A percentile compares a stretch with the other conserved stretches of the same genome.
Conservation (phyloP, 2,113 vertebrate species). For the Buteo buteo region DNA sequence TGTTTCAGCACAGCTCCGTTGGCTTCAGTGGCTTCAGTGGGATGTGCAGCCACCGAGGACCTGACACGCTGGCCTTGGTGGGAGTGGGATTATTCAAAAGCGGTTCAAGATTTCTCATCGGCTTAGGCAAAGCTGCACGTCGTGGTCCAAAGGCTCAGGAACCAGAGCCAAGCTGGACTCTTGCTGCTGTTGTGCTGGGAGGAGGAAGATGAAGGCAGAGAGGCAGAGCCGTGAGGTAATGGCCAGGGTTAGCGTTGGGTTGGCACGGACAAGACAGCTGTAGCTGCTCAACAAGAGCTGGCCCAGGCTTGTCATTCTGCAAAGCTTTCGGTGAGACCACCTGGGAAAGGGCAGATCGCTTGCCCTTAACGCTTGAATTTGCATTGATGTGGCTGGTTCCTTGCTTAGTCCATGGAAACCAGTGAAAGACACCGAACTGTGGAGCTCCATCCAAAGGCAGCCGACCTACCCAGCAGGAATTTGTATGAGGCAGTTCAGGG, state of each 20-base stretch:
- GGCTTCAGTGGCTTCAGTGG: neutral
- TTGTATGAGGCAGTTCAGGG: neutral
- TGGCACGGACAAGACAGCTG: neutral
- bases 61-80: neutral
- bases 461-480: neutral
- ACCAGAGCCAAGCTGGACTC: neutral
- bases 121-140: neutral
- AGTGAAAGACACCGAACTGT: neutral
- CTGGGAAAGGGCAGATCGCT: neutral
- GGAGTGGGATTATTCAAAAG: neutral
- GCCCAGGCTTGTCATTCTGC: neutral
- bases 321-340: neutral
- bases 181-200: neutral
- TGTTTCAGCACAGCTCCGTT: neutral
- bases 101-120: neutral
- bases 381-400: neutral
- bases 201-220: neutral
- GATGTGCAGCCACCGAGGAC: neutral
- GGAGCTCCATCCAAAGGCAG: neutral
- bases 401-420: neutral
- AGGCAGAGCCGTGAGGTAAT: neutral
- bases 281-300: neutral
- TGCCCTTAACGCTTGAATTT: neutral
- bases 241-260: neutral
- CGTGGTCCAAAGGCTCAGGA: neutral